Evolutionary conservation across 2,797 vertebrate genomes (phyloP).

Genomic region (Phoeniculus purpureus): DNA sequence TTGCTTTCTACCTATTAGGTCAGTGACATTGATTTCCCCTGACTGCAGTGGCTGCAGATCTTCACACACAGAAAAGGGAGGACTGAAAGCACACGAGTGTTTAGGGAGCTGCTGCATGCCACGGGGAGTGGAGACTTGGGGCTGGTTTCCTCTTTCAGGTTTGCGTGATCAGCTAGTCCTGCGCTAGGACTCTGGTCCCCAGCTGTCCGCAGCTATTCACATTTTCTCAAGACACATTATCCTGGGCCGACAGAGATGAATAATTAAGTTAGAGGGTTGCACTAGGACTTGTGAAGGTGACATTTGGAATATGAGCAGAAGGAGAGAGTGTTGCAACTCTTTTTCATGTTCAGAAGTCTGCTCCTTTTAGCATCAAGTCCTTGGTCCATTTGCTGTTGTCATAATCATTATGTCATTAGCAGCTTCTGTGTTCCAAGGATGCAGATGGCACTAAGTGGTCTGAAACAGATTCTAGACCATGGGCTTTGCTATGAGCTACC

Average conservation of each 20-base stretch:
- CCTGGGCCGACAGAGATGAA: neutral
- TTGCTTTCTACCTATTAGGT: conserved; percentile 62
- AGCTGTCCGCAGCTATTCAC: conserved; percentile 1
- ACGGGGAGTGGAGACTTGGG: neutral
- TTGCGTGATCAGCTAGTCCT: neutral
- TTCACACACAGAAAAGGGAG: neutral
- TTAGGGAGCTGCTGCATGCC: neutral
- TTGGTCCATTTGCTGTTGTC: conserved; percentile 33
- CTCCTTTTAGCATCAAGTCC: conserved; percentile 7
- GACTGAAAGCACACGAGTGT: neutral
- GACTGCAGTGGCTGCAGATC: conserved; percentile 27
- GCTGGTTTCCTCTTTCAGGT: neutral
- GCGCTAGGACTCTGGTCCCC: neutral
- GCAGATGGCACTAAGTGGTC: neutral
- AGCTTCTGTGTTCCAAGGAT: neutral
- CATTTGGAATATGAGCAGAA: neutral
- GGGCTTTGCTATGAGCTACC: neutral
- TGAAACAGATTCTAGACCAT: neutral
- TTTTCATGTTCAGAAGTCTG: conserved; percentile 13
- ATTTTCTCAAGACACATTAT: conserved; percentile 30
- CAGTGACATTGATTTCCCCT: conserved; percentile 61
- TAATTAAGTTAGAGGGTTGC: conserved; percentile 24
- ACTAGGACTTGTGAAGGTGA: conserved; percentile 31
- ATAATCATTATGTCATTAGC: conserved; percentile 21
- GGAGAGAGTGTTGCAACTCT: neutral